A percentile compares a stretch with the other conserved stretches of the same genome.
These are phyloP conservation scores for Troides aeacus DNA, from an alignment of 2,888 invertebrate genomes.

Conservation along the genomic window DNA sequence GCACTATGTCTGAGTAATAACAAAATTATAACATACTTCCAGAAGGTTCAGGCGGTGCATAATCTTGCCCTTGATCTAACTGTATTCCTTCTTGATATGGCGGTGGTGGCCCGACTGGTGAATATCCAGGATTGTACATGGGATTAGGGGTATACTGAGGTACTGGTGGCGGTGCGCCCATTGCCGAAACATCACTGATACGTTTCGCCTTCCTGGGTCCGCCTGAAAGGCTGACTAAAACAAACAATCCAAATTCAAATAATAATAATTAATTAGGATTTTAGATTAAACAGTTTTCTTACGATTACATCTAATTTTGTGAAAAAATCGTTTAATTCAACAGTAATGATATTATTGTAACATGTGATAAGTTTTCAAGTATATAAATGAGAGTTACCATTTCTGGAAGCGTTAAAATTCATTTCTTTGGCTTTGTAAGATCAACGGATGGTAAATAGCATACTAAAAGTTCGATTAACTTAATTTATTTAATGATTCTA, in stretches of 20 bases:
- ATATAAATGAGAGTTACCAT: conserved; percentile 50
- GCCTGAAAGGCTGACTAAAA: conserved; percentile 56
- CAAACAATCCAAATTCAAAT: conserved; percentile 28
- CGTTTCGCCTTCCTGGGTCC: conserved; percentile 81
- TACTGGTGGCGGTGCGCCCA: conserved; percentile 79
- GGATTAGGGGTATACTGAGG: conserved; percentile 53
- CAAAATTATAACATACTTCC: conserved; percentile 47
- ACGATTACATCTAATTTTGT: neutral
- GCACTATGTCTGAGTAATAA: neutral
- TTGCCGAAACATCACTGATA: conserved; percentile 84
- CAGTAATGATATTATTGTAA: conserved; percentile 5
- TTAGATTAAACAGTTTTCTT: neutral
- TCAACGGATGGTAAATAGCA: conserved; percentile 47
- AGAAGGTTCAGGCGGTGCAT: conserved; percentile 43
- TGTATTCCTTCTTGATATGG: conserved; percentile 68
- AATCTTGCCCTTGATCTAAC: conserved; percentile 59
- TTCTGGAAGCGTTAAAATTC: conserved; percentile 77
- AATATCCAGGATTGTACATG: conserved; percentile 49
- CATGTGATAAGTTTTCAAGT: conserved; percentile 14
- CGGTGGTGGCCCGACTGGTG: conserved; percentile 55
- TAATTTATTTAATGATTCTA: conserved; percentile 47
- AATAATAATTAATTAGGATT: neutral
- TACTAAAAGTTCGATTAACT: conserved; percentile 50
- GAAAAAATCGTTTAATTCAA: conserved; percentile 2
- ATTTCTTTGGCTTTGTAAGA: conserved; percentile 43